Evolutionary conservation across 1,140 invertebrate species (phyloP).

Genomic region (Dreissena rostriformis): DNA sequence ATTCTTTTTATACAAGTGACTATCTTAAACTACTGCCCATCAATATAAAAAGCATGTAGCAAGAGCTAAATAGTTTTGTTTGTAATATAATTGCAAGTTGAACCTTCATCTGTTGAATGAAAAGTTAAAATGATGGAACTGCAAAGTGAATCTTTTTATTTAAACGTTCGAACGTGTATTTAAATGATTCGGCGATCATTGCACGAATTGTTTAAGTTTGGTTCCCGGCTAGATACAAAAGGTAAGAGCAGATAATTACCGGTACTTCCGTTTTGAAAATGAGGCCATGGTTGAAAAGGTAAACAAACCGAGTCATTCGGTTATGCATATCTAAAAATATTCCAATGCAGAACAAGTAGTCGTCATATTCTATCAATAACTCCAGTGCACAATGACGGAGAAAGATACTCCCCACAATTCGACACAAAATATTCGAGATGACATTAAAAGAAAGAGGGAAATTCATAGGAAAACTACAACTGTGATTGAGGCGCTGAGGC

Average conservation of each 20-base stretch:
- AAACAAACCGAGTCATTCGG: not conserved
- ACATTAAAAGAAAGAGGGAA: conserved; percentile 2
- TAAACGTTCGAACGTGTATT: too few species aligned
- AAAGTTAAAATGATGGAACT: too few species aligned
- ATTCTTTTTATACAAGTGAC: too few species aligned
- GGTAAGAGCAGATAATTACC: not conserved
- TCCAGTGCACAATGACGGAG: not conserved
- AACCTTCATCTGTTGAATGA: too few species aligned
- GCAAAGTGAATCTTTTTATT: too few species aligned
- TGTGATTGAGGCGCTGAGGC: conserved; percentile 4
- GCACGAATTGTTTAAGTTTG: too few species aligned
- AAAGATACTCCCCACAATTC: conserved; percentile 7
- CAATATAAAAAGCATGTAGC: too few species aligned
- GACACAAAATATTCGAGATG: not conserved
- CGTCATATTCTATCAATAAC: not conserved
- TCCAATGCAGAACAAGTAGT: not conserved
- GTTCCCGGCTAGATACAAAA: not conserved
- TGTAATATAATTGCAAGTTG: too few species aligned
- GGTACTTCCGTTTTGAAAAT: conserved; percentile 9
- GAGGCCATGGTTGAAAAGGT: not conserved
- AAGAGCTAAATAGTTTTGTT: too few species aligned
- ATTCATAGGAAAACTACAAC: not conserved
- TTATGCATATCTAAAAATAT: conserved; percentile 4
- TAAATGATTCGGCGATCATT: too few species aligned
- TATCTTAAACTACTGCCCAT: too few species aligned